Evolutionary conservation across 2,888 invertebrate species (phyloP), one percentile per base, ranked within the genome.

Genomic region (Lasioglossum zephyrum): DNA sequence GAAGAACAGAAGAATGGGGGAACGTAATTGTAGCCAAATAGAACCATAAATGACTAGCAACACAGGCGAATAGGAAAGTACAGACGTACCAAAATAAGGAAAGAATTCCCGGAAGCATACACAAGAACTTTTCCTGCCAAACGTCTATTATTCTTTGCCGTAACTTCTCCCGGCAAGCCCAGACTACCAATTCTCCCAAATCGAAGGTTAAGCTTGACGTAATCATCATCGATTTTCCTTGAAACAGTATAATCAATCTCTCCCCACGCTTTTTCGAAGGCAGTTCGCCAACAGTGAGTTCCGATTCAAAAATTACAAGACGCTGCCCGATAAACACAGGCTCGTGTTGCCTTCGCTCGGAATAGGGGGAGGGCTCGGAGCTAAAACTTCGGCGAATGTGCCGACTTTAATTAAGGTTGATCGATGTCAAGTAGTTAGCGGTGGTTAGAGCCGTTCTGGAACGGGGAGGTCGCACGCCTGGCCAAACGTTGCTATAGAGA

Each of bases 401-500:
- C 86, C 78, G 82, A 87, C 87, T 86, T 87, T 87, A 87, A 87
- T 87, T 87, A 87, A 87, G 87, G 87, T 86, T 83, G 87, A 83
- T 87, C 87, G 87, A 87, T 87, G 87, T 86, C 83, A 87, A 87
- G 83, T 86, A 86, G 87, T 86, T 86, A 80, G 83, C 78, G 81
- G 87, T 81, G 87, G 87, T 87, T 86, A 81, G 80, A 80, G 79
- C 78, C 57, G 82, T 82, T 73, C 82, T 70, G 77, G 49, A 73
- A 72, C 72, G 63, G 60, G 47, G 82, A 77, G 76, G 8, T 82
- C 75, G 79, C 60, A 60, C 60, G 60, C 31, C 60, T 60, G 60
- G 31, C 26, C 60, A 60, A 16, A 60, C 60, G 26, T 60, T 60
- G 13, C 26, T 26, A 26, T 1, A 60, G 0, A 13, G 26, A 13